Evolutionary conservation across 2,113 vertebrate genomes (phyloP).

Genomic region (Puntigrus tetrazona): DNA sequence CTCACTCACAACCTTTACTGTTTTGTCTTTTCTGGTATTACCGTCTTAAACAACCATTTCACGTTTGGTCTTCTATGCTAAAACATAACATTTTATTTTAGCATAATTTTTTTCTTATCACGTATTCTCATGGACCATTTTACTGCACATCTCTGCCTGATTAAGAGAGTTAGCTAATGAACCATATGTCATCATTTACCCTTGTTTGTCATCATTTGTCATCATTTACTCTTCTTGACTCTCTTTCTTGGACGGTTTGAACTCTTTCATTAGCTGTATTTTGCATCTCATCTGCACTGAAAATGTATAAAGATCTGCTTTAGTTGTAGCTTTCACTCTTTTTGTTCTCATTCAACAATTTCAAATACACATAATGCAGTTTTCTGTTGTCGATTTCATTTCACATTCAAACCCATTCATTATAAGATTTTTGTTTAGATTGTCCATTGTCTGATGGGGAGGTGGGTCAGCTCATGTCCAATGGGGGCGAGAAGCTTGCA

Average conservation of each 20-base stretch:
- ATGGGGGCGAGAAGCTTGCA: constrained; percentile 79
- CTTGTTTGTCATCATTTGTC: neutral
- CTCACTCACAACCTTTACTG: neutral
- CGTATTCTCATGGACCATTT: neutral
- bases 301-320: neutral
- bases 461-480: constrained; percentile 75
- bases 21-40: neutral
- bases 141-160: neutral
- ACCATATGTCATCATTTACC: neutral
- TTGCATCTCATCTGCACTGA: neutral
- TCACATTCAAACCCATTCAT: constrained; percentile 43
- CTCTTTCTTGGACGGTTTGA: neutral
- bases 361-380: neutral
- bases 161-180: neutral
- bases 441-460: constrained; percentile 72
- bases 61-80: neutral
- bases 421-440: constrained; percentile 67
- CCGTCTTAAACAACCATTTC: neutral
- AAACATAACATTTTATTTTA: neutral
- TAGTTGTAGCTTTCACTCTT: neutral
- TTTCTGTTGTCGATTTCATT: neutral
- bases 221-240: neutral
- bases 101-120: neutral
- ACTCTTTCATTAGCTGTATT: neutral
- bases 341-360: neutral